Evolutionary conservation across 1,140 invertebrate genomes (phyloP).

Genomic region (Magallana gigas): DNA sequence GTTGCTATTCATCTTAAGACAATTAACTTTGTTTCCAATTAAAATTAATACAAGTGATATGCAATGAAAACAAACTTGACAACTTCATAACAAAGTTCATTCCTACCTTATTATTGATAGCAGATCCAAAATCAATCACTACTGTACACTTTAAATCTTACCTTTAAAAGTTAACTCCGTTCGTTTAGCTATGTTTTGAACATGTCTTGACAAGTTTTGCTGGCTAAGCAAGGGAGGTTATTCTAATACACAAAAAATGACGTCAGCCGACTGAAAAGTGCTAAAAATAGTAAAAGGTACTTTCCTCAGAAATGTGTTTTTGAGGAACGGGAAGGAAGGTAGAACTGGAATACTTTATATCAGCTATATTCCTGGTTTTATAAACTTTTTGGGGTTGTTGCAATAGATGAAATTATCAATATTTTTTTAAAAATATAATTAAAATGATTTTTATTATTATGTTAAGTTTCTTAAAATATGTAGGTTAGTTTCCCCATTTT

Average conservation of each 20-base stretch:
- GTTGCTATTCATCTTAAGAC: too few relatives aligned
- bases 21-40: too few relatives aligned
- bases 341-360: background rate
- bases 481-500: background rate
- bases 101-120: slow-evolving; percentile 15
- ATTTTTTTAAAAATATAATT: too few relatives aligned
- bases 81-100: background rate
- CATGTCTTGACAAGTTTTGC: slow-evolving; percentile 35
- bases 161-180: slow-evolving; percentile 12
- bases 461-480: too few relatives aligned
- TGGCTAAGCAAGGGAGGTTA: slow-evolving; percentile 17
- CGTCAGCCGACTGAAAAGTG: background rate
- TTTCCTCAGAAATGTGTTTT: background rate
- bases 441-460: too few relatives aligned
- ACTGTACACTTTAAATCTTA: slow-evolving; percentile 11
- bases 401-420: too few relatives aligned
- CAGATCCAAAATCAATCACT: slow-evolving; percentile 27
- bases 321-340: background rate
- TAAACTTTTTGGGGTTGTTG: too few relatives aligned
- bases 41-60: too few relatives aligned
- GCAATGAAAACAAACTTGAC: background rate
- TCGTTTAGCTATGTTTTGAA: background rate
- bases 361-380: too few relatives aligned
- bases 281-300: slow-evolving; percentile 36
- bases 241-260: slow-evolving; percentile 33